Evolutionary conservation across 2,797 vertebrate species (phyloP), one percentile per base, ranked within the genome.

Genomic region (Threskiornis aethiopicus): DNA sequence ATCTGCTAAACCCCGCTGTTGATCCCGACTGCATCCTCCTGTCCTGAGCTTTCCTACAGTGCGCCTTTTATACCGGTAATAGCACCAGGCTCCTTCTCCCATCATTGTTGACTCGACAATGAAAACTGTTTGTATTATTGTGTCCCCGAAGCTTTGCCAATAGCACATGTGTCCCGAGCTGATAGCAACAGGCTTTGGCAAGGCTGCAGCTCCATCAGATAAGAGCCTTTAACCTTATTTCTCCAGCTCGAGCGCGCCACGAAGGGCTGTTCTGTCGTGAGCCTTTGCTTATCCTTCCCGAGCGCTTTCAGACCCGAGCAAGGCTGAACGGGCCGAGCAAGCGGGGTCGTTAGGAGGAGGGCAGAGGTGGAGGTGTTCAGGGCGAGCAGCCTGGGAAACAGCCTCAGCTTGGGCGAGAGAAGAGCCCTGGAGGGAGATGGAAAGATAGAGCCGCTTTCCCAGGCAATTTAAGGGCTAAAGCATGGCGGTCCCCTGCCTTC

Each of bases 121-220:
- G 97, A 92, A 97, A 96, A 88, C 92, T 97, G 97, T 97, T 98
- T 97, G 97, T 97, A 95, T 98, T 97, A 95, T 96, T 97, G 94
- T 97, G 96, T 97, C 97, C 93, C 91, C 92, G 90, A 97, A 97
- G 94, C 94, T 81, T 77, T 95, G 98, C 98, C 98, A 98, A 98
- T 96, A 95, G 94, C 94, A 96, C 96, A 98, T 97, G 97, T 98
- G 98, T 96, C 97, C 96, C 19, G 85, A 89, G 91, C 98, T 98
- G 98, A 98, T 98, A 98, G 98, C 98, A 96, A 93, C 93, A 93
- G 89, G 92, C 95, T 96, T 97, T 97, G 97, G 97, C 97, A 97
- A 96, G 93, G 80, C 96, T 95, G 65, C 46, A 18, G 71, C 92
- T 95, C 82, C 95, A 98, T 97, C 97, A 96, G 97, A 98, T 97